Percentiles rank a stretch among this genome's conserved stretches.
Evolutionary conservation across 2,113 vertebrate genomes (phyloP).

Genomic region (Capricornis sumatraensis): DNA sequence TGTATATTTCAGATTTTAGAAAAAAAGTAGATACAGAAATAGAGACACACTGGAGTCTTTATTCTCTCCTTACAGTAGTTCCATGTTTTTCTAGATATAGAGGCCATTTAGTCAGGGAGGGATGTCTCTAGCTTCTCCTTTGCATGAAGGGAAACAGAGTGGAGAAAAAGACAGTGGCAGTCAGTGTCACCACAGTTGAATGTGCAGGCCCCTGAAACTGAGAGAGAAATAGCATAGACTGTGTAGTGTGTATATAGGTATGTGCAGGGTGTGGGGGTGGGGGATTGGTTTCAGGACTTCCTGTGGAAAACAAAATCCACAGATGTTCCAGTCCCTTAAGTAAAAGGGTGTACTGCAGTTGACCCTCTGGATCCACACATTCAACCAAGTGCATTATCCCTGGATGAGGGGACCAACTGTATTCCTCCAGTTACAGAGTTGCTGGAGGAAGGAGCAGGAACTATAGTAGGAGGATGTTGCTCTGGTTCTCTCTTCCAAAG

Average conservation of each 20-base stretch:
- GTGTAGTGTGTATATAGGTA: not conserved
- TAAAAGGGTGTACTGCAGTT: not conserved
- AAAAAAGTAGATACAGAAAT: slow-evolving; percentile 49
- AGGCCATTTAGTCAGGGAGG: slow-evolving; percentile 37
- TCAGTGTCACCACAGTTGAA: not conserved
- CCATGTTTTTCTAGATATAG: not conserved
- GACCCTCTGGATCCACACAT: not conserved
- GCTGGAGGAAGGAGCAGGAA: not conserved
- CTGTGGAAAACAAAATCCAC: not conserved
- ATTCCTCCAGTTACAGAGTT: not conserved
- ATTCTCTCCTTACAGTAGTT: slow-evolving; percentile 21
- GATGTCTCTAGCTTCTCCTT: slow-evolving; percentile 44
- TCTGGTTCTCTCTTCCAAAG: not conserved
- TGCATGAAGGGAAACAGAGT: not conserved
- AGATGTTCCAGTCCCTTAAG: not conserved
- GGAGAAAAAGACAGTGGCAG: not conserved
- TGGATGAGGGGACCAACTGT: not conserved
- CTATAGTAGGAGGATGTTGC: not conserved
- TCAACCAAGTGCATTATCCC: not conserved
- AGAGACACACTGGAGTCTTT: slow-evolving; percentile 6
- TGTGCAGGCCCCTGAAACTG: not conserved
- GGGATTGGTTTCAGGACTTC: not conserved
- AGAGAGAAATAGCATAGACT: not conserved
- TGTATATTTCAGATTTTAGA: slow-evolving; percentile 41
- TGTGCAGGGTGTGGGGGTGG: too few species aligned